Conservation (phyloP, 1,140 invertebrate genomes). For the Linepithema humile region DNA sequence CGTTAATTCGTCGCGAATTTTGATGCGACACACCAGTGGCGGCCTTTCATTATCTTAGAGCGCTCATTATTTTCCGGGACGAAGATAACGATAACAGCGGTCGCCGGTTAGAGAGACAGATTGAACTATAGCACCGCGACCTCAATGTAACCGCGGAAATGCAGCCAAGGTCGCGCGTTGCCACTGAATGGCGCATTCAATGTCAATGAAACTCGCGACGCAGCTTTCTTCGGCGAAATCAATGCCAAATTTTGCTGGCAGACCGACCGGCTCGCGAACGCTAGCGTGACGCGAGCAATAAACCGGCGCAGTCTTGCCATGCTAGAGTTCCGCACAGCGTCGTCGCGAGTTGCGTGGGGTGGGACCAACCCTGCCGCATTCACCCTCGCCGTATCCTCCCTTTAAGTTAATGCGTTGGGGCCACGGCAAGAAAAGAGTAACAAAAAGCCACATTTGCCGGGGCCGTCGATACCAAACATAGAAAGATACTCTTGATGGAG, state of each 20-base stretch:
- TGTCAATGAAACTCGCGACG: constrained; percentile 31
- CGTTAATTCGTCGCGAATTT: constrained; percentile 31
- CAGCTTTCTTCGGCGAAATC: constrained; percentile 54
- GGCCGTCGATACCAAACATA: constrained; percentile 36
- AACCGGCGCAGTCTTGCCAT: constrained; percentile 50
- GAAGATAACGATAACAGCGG: not conserved
- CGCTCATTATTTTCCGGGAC: not conserved
- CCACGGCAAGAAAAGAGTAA: constrained; percentile 18
- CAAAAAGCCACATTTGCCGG: constrained; percentile 14
- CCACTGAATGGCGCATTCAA: constrained; percentile 24
- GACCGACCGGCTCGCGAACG: not conserved
- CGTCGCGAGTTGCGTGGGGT: constrained; percentile 37
- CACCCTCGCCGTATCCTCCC: constrained; percentile 18
- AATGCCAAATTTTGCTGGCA: constrained; percentile 65
- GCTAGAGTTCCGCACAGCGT: constrained; percentile 16
- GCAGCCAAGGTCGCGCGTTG: constrained; percentile 21
- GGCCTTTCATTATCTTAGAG: not conserved
- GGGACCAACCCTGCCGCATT: constrained; percentile 52
- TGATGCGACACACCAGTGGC: not conserved
- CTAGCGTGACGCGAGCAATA: constrained; percentile 68
- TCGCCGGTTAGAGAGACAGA: not conserved
- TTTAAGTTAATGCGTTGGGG: constrained; percentile 42
- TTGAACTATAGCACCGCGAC: not conserved
- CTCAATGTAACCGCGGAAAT: not conserved
- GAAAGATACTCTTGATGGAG: not conserved